Base-by-base conservation (phyloP, 2,888 invertebrate species). In the Eutolmus rufibarbis region DNA sequence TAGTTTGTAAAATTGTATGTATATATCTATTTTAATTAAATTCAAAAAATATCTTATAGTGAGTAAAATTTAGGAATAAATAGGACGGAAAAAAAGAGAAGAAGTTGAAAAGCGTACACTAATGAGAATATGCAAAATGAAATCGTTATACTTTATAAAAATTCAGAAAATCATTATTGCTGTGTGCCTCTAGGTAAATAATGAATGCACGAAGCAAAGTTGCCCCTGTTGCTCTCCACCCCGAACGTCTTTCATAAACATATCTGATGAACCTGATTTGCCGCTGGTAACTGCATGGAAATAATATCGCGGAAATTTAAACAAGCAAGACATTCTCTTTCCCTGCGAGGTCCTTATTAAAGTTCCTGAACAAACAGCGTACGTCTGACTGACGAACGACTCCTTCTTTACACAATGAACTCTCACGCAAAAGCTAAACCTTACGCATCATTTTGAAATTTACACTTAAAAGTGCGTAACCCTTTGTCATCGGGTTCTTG, bases 391-490 rank as follows among this genome's bases (percentile, higher is more conserved):
- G n/a, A n/a, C 66, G 28, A 23, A 28, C 12, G 66, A 66, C 37
- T 76, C 14, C 40, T 76, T 37, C 76, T 40, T 5, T 76, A 34
- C n/a, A 76, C 76, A 76, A 76, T 76, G 76, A 76, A 37, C 34
- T 76, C 40, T 76, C 34, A 76, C 76, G 76, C 28, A 34, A 40
- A 76, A 37, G 66, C n/a, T 76, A 76, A 76, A 19, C 19, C 81
- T 43, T 56, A 56, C 56, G 51, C 81, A 78, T 23, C 43, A 81
- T 81, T 31, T 81, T 51, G n/a, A 81, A 46, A 56, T 81, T 81
- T 81, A 81, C 81, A 56, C 81, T 81, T 81, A 51, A 81, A 81
- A 81, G 81, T 51, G 81, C 81, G 81, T 81, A 81, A 51, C 81
- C 81, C 56, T 81, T 81, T 81, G 81, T 81, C 81, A 81, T 81